Evolutionary conservation across 1,140 invertebrate genomes (phyloP), one percentile per base, ranked within the genome.

Genomic region (Neelides sp.): DNA sequence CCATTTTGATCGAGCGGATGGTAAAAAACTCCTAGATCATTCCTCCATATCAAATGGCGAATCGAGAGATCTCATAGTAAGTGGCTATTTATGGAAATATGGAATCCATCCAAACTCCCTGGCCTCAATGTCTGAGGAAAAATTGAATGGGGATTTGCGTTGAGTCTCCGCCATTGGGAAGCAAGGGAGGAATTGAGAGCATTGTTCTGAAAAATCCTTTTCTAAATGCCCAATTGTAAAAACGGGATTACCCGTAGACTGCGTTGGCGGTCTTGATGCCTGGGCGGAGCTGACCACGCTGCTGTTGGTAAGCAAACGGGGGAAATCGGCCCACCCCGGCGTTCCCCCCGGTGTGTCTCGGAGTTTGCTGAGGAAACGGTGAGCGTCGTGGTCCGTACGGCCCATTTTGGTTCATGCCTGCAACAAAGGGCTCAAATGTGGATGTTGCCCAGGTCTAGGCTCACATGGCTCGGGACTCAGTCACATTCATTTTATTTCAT

Each of bases 311-410:
- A 2, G 48, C 54, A 35, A 60, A 60, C 8, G 58, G 58, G 45
- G 55, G 55, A 30, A 60, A 60, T 40, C 58, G 36, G 7, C 54
- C 58, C 7, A 57, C 34, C 30, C 49, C 52, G 4, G 53, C 26
- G 40, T 53, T 57, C 28, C 45, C 57, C 15, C 50, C 58, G 2
- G 49, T n/a, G 41, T 56, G 58, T 22, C 58, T 30, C 43, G 53
- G 58, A 27, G 48, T 39, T 41, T 45, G 51, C 34, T 54, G 52
- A 51, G 54, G 55, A 52, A 60, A 60, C 17, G 58, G 58, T 13
- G 58, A 53, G 22, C 58, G 37, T 19, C 58, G 36, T 7, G 54
- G 54, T 27, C 37, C 54, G 48, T 48, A 60, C 4, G 58, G 54
- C 26, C 51, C 54, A 36, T 60, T 60, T 35, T 60, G 58, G 24